phyloP scores from a whole-genome alignment of 2,113 vertebrate species.

The Brienomyrus brachyistius region DNA sequence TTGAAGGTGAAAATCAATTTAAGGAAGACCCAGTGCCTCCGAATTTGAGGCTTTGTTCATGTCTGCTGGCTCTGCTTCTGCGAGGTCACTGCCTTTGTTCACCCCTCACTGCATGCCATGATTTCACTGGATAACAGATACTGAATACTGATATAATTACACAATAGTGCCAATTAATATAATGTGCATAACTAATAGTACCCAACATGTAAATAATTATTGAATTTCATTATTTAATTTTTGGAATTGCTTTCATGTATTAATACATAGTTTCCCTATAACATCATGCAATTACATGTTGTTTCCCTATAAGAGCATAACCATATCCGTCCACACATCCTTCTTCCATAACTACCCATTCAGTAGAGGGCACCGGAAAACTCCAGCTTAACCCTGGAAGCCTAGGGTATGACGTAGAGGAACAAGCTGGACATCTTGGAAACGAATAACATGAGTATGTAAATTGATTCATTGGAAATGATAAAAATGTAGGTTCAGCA shows the following conservation, averaged over 20 bases:
- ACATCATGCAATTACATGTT: background rate
- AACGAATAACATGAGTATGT: background rate
- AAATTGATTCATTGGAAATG: background rate
- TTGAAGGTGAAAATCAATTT: background rate
- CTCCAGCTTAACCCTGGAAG: background rate
- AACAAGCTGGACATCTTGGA: background rate
- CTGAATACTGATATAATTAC: background rate
- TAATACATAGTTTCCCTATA: background rate
- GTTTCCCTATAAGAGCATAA: background rate
- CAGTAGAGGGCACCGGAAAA: background rate
- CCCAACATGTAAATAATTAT: background rate
- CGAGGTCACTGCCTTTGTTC: background rate
- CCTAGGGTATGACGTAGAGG: background rate
- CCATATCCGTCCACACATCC: background rate
- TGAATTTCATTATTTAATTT: background rate
- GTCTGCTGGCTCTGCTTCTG: background rate
- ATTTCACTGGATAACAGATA: background rate
- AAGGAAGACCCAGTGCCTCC: background rate
- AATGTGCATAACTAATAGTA: background rate
- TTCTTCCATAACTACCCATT: background rate
- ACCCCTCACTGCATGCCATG: background rate
- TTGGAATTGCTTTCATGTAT: background rate
- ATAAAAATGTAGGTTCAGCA: constrained; percentile 5
- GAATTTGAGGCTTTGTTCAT: background rate
- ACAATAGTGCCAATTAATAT: background rate